Percentiles rank a stretch among this genome's conserved stretches.
Conservation (phyloP, 2,113 vertebrate species). For the Pseudopodoces humilis region DNA sequence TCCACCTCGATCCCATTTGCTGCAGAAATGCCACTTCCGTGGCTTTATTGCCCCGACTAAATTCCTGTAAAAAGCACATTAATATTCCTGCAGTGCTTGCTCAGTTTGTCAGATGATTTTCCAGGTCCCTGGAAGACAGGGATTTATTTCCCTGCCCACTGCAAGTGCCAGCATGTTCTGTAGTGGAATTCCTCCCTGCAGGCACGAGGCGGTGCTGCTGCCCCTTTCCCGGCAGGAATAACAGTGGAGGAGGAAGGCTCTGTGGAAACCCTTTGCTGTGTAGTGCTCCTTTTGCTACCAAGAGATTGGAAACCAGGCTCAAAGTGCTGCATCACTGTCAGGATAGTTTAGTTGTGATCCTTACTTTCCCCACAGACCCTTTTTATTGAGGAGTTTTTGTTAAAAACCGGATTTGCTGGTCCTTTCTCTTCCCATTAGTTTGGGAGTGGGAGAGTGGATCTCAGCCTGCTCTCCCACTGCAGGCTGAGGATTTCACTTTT, state of each 20-base stretch:
- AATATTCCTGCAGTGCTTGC: neutral
- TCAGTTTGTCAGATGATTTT: neutral
- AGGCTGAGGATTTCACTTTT: neutral
- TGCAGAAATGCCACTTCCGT: neutral
- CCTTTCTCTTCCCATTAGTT: neutral
- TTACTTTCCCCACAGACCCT: neutral
- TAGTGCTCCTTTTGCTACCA: neutral
- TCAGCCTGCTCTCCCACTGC: neutral
- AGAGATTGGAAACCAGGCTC: neutral
- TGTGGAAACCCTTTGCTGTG: neutral
- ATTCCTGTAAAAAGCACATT: neutral
- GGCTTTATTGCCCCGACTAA: neutral
- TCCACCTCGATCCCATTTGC: neutral
- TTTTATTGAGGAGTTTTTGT: neutral
- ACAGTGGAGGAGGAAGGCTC: neutral
- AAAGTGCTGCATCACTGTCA: neutral
- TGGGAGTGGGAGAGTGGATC: neutral
- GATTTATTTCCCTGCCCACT: neutral
- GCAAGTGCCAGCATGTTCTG: neutral
- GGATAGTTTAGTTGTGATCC: neutral
- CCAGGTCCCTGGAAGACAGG: neutral
- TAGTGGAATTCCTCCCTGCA: neutral
- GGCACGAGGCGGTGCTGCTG: slow-evolving; percentile 58
- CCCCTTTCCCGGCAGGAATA: neutral
- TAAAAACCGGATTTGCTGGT: neutral